Evolutionary conservation across 2,888 invertebrate species (phyloP).

Genomic region (Plagodis dolabraria): DNA sequence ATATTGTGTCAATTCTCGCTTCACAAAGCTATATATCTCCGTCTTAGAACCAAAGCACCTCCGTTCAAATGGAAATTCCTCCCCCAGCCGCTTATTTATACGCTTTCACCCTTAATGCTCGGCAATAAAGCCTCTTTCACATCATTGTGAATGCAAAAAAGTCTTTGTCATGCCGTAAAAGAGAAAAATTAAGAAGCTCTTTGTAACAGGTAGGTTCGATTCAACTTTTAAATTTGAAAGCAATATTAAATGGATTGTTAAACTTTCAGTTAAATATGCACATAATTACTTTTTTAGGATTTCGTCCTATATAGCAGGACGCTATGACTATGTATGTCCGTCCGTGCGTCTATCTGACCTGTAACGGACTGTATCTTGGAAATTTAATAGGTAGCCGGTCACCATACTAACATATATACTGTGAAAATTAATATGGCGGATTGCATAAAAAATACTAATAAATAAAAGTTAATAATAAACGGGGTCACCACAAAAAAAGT

Average conservation of each 20-base stretch:
- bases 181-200: conserved; percentile 49
- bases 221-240: conserved; percentile 47
- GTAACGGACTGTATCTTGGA: no score
- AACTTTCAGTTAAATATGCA: no score
- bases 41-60: conserved; percentile 47
- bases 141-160: conserved; percentile 25
- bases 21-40: conserved; percentile 63
- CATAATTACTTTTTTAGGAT: no score
- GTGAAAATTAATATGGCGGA: no score
- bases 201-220: conserved; percentile 48
- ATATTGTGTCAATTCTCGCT: conserved; percentile 68
- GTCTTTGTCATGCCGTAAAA: conserved; percentile 38
- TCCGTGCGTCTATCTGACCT: no score
- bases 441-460: no score
- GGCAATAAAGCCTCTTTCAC: conserved; percentile 36
- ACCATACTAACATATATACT: no score
- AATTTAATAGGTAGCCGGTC: no score
- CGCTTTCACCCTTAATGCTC: conserved; percentile 39
- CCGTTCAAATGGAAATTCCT: conserved; percentile 59
- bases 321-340: no score
- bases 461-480: no score
- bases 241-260: conserved; percentile 43
- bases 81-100: conserved; percentile 23
- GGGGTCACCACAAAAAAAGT: no score
- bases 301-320: no score